A percentile compares a stretch with the other conserved stretches of the same genome.
Evolutionary conservation across 2,888 invertebrate species (phyloP).

Genomic region (Oligia strigilis): DNA sequence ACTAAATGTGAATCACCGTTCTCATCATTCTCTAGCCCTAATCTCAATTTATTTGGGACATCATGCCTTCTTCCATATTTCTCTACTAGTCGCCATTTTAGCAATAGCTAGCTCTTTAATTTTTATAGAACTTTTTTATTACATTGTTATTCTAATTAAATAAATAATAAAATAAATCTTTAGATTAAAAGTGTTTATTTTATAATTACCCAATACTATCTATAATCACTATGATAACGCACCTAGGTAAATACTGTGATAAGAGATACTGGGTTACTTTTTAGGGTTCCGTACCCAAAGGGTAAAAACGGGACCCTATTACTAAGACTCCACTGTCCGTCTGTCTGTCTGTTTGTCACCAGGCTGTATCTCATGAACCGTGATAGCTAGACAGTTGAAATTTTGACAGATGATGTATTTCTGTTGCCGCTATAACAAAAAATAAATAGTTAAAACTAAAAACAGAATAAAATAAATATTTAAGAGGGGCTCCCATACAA

Average conservation of each 20-base stretch:
- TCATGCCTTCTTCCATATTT: not conserved
- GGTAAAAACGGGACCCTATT: too few relatives aligned
- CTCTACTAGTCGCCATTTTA: not conserved
- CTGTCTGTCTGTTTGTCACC: too few relatives aligned
- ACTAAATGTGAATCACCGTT: not conserved
- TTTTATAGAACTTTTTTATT: not conserved
- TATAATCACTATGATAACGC: constrained; percentile 43
- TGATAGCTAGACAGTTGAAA: too few relatives aligned
- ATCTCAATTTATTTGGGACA: not conserved
- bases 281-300: too few relatives aligned
- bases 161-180: not conserved
- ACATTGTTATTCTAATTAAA: not conserved
- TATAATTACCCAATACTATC: constrained; percentile 33
- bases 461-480: too few relatives aligned
- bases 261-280: constrained; percentile 42
- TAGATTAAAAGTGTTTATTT: constrained; percentile 32
- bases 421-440: too few relatives aligned
- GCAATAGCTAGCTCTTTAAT: not conserved
- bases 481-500: too few relatives aligned
- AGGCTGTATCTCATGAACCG: too few relatives aligned
- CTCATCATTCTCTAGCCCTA: not conserved
- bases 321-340: too few relatives aligned
- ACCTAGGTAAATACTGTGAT: constrained; percentile 43
- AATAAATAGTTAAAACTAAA: too few relatives aligned
- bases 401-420: too few relatives aligned